Base-by-base conservation (phyloP, 2,113 vertebrate genomes). In the Melanerpes formicivorus region DNA sequence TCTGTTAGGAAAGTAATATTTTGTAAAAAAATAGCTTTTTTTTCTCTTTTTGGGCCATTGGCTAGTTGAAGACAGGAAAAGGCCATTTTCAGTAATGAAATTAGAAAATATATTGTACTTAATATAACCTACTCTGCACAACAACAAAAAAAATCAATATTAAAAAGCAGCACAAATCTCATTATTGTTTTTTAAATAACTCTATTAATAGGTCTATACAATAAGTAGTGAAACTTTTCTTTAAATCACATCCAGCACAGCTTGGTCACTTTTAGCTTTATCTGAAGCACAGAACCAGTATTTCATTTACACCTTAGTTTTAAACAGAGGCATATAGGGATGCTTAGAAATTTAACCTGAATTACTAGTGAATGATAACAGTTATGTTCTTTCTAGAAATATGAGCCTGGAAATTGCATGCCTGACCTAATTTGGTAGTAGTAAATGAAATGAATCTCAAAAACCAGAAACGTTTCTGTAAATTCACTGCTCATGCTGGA, bases 391-490 rank as follows among this genome's bases (percentile, higher is more conserved):
- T 95, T 94, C 60, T 30, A 73, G 25, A 92, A 83, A 69, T 10
- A 40, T 5, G 6, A 92, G 84, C 73, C 80, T 84, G 66, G 90
- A 96, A n/a, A 37, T 94, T 97, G 86, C 84, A 66, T 29, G 84
- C 52, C 32, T 94, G 74, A 95, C 92, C 52, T 82, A 84, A 94
- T 80, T 97, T 79, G 93, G 34, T 54, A 76, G 40, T 73, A 94
- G 75, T 95, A 88, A 77, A 88, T 88, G 17, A 88, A 92, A 93
- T n/a, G 55, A 87, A 76, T 84, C 78, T 77, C 95, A 64, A 87
- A 86, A 78, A 80, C 21, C 78, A 69, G 14, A 67, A 90, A 82
- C 7, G 52, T 14, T 76, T 95, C 87, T 96, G 62, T 92, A 95
- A 89, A 90, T 80, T 94, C 21, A 3, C n/a, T 95, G 71, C 13